Evolutionary conservation across 2,888 invertebrate species (phyloP), one percentile per base, ranked within the genome.

Genomic region (Portevinia maculata): DNA sequence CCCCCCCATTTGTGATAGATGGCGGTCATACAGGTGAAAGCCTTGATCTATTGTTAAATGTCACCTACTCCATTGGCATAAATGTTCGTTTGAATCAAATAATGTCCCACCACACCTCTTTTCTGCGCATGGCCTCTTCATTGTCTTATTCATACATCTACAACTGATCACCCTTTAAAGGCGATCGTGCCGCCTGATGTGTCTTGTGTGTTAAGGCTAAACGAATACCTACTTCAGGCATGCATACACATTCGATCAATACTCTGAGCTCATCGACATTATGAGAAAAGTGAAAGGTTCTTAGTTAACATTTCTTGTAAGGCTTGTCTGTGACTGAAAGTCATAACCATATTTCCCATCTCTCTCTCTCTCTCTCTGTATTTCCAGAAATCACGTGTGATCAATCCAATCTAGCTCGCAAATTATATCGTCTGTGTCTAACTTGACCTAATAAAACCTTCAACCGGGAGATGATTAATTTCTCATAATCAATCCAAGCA

Each of bases 401-500:
- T 24, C 5, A 24, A 24, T 24, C 24, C 24, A 24, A 24, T 24
- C 24, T 24, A 24, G 3, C 24, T 24, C 3, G 24, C 24, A 24
- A 11, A n/a, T n/a, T n/a, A n/a, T n/a, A n/a, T 15, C 3, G 17
- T 9, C 34, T 34, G 11, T 8, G 24, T 55, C 55, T 62, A 62
- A 34, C 46, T 41, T 79, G 79, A 79, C 64, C 79, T 55, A 79
- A 69, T 79, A 79, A 74, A 79, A 69, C 79, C 79, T 73, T 79
- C 75, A 79, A 57, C 55, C 32, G 28, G 17, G 13, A 64, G 46
- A 75, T 75, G 81, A 81, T 75, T 81, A 71, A 81, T 81, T 75
- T 75, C 64, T 52, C 64, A 32, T 46, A 69, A 70, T 75, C 74
- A 74, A 70, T 75, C 64, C 21, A 24, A 34, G 60, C n/a, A 34